Evolutionary conservation across 1,140 invertebrate genomes (phyloP).

Genomic region (Elymnias hypermnestra): DNA sequence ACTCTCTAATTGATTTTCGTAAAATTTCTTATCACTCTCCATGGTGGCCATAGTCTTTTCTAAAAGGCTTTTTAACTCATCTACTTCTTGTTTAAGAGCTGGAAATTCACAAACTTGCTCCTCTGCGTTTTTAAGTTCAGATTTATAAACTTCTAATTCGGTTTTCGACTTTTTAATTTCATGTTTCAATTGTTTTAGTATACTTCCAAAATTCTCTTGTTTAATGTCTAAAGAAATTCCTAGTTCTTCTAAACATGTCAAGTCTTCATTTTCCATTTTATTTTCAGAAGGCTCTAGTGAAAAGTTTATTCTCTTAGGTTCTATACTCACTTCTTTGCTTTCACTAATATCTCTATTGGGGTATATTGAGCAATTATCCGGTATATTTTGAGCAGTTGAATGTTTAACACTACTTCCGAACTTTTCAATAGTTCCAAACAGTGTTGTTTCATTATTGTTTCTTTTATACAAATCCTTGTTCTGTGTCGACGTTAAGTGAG

Average conservation of each 20-base stretch:
- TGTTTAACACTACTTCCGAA: conserved; percentile 37
- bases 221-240: conserved; percentile 58
- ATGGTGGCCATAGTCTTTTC: conserved; percentile 76
- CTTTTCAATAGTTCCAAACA: conserved; percentile 49
- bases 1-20: conserved; percentile 76
- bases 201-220: conserved; percentile 63
- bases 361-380: conserved; percentile 70
- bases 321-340: conserved; percentile 54
- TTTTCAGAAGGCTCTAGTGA: conserved; percentile 55
- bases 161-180: conserved; percentile 73
- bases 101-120: conserved; percentile 75
- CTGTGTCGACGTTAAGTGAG: conserved; percentile 58
- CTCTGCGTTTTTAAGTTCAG: conserved; percentile 71
- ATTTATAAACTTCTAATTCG: conserved; percentile 74
- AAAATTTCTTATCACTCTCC: conserved; percentile 77
- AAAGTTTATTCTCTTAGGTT: conserved; percentile 72
- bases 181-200: conserved; percentile 74
- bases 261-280: conserved; percentile 45
- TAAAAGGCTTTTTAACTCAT: conserved; percentile 73
- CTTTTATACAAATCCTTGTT: conserved; percentile 56
- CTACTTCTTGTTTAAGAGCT: conserved; percentile 77
- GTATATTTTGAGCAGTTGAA: conserved; percentile 46
- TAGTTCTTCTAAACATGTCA: conserved; percentile 52
- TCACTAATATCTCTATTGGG: conserved; percentile 64
- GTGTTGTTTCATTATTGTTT: conserved; percentile 69